Evolutionary conservation across 2,888 invertebrate genomes (phyloP), one percentile per base, ranked within the genome.

Genomic region (Nineta flava): DNA sequence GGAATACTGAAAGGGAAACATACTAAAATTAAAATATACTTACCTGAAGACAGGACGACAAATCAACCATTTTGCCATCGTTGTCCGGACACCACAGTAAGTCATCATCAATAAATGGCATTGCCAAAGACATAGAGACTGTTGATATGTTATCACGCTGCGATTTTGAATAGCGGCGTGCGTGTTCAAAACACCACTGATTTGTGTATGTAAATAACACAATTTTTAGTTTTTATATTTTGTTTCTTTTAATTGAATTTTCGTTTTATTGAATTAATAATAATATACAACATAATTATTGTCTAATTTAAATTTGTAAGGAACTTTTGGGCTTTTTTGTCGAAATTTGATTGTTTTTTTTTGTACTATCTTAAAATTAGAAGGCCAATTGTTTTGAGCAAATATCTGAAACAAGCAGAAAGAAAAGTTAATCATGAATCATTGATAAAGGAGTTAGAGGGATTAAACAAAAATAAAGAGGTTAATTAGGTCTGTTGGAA

Each of bases 71-170:
- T 70, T 88, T 90, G 69, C 88, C 88, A 74, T 91, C 91, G 73
- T 88, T 90, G 76, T 91, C 91, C 65, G 88, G 87, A 76, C 90
- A 87, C 92, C 92, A 92, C 67, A 86, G 74, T 62, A 91, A 77
- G 69, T 92, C 91, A 79, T 92, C 91, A 76, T 92, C 91, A 73
- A 92, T 90, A 78, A 91, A 92, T 76, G 91, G 90, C 90, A 90
- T 90, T 77, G 85, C 82, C 81, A 80, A 71, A 69, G 76, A 73
- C 72, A 73, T 72, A 66, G 70, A 74, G 68, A 72, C 68, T 59
- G 59, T 60, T 26, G 26, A 26, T 26, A 26, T 26, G 26, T 26
- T 26, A 6, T 26, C 26, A 26, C 53, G 64, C 66, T 72, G 66
- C 66, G 58, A 73, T 71, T 69, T 74, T 75, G 72, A 74, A 72